Evolutionary conservation across 2,888 invertebrate species (phyloP), one percentile per base, ranked within the genome.

Genomic region (Autographa gamma): DNA sequence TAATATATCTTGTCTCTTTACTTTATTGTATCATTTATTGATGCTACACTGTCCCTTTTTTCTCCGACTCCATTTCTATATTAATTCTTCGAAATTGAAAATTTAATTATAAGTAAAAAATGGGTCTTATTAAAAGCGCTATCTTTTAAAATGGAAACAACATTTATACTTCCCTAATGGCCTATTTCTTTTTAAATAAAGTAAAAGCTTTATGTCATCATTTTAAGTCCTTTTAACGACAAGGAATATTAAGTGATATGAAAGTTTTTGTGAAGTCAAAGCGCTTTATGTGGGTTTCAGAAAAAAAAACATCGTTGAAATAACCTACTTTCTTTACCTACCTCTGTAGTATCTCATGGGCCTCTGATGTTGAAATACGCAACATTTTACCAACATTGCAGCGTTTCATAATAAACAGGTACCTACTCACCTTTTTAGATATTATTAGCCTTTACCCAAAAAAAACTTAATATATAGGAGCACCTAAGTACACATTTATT

Each of bases 141-240:
- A 48, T 69, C 43, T 60, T 34, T 41, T n/a, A 65, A 48, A 14
- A 19, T 38, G 34, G 25, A 32, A 69, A 18, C 13, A 41, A 52
- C 65, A 34, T 67, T 66, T 65, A 62, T 59, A 56, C 54, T 71
- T 75, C 61, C 19, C 4, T 65, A 41, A 69, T 56, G 34, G 54
- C n/a, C 16, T 25, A 60, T 67, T 61, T 43, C 43, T 41, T 60
- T 73, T 67, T 56, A 63, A 63, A 56, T 56, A n/a, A 32, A 60
- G 60, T 60, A 66, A 63, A 76, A 74, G 63, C 63, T 41, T 62
- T 69, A 19, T 60, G 18, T 34, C 60, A 67, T 67, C 64, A 65
- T 66, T 56, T 70, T 68, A 70, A 67, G 48, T 61, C 66, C n/a
- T 60, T 66, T 78, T 69, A 74, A 77, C 77, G 65, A 69, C 32